Conservation (phyloP, 2,888 invertebrate species). For the Aleiodes alternator region DNA sequence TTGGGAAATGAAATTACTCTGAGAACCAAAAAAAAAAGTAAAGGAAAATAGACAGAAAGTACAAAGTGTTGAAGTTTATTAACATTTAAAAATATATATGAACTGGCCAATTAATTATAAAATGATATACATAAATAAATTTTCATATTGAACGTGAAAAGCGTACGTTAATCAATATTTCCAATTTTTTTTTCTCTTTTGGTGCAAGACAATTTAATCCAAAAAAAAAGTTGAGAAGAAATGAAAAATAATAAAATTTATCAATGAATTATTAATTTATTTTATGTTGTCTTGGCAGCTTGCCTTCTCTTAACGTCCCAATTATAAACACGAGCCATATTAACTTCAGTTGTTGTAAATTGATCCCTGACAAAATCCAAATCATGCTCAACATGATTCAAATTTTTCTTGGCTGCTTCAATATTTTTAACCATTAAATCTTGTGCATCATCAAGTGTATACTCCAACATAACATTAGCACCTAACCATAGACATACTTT, state of each 20-base stretch:
- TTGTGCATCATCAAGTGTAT: conserved; percentile 93
- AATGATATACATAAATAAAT: conserved; percentile 24
- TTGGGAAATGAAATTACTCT: conserved; percentile 9
- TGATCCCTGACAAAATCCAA: conserved; percentile 97
- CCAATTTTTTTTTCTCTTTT: neutral
- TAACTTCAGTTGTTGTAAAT: conserved; percentile 98
- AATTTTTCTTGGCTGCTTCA: conserved; percentile 88
- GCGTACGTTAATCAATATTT: conserved; percentile 4
- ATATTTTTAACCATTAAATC: conserved; percentile 89
- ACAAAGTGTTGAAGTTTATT: conserved; percentile 39
- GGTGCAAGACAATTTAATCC: neutral
- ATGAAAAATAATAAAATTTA: conserved; percentile 31
- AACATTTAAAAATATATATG: conserved; percentile 27
- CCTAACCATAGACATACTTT: conserved; percentile 91
- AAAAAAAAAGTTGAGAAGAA: neutral
- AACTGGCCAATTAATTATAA: conserved; percentile 25
- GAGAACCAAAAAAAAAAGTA: neutral
- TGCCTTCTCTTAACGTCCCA: conserved; percentile 97
- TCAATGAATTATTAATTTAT: conserved; percentile 33
- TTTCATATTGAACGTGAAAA: conserved; percentile 20
- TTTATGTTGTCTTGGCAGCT: conserved; percentile 79
- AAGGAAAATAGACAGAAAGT: conserved; percentile 3
- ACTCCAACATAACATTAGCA: conserved; percentile 98
- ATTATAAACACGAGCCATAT: conserved; percentile 98
- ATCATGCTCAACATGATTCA: conserved; percentile 92